A percentile compares a stretch with the other conserved stretches of the same genome.
Conservation (phyloP, 1,140 invertebrate genomes). For the Leguminivora glycinivorella region DNA sequence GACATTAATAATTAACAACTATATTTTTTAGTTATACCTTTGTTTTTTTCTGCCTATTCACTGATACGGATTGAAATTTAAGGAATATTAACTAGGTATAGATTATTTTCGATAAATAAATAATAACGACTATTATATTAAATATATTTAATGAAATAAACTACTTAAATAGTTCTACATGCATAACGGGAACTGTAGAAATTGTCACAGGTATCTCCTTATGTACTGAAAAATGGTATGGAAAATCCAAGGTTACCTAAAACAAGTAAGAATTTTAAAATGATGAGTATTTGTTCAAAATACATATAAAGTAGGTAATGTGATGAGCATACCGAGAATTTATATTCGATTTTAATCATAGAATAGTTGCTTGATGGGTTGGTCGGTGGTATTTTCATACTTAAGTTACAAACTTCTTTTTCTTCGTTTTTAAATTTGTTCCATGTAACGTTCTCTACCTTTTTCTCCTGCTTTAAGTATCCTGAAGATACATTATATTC, state of each 20-base stretch:
- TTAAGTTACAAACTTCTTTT: slow-evolving; percentile 47
- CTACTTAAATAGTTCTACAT: slow-evolving; percentile 42
- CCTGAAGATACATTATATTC: slow-evolving; percentile 53
- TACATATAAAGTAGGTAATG: no score
- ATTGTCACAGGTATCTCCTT: slow-evolving; percentile 60
- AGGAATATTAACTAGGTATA: no score
- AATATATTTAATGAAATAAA: neutral
- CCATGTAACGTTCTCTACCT: slow-evolving; percentile 46
- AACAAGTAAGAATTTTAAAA: slow-evolving; percentile 35
- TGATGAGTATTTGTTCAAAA: no score
- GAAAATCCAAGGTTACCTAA: slow-evolving; percentile 59
- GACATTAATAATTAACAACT: no score
- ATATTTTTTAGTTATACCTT: no score
- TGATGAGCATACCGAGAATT: slow-evolving; percentile 50
- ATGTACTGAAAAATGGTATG: slow-evolving; percentile 49
- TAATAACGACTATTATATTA: no score
- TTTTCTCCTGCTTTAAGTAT: slow-evolving; percentile 51
- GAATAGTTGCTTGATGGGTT: slow-evolving; percentile 52
- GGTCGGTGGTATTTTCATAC: slow-evolving; percentile 55
- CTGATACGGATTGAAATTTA: no score
- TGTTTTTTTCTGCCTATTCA: no score
- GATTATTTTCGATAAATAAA: no score
- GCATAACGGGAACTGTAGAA: slow-evolving; percentile 51
- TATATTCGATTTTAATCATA: slow-evolving; percentile 60
- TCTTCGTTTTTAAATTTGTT: slow-evolving; percentile 44